These are phyloP conservation scores for Mellivora capensis DNA, from an alignment of 2,113 vertebrate species.

Conservation along the genomic window DNA sequence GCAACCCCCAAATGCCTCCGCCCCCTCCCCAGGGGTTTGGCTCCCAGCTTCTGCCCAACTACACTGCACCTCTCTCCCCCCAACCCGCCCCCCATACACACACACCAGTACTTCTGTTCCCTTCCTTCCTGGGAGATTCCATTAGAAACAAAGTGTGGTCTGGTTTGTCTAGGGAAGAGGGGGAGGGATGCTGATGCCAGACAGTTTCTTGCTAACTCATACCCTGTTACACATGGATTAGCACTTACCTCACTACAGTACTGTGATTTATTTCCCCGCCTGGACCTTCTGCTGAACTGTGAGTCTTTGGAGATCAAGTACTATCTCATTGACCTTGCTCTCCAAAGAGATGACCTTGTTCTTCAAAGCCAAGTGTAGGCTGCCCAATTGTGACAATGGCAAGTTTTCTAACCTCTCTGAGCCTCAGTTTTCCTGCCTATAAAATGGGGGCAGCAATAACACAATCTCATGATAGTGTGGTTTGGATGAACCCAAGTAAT, in stretches of 20 bases:
- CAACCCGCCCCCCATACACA: not conserved
- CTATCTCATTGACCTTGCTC: not conserved
- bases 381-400: not conserved
- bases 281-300: not conserved
- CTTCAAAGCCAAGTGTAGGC: not conserved
- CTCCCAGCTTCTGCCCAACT: not conserved
- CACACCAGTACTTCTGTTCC: not conserved
- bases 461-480: fast-evolving
- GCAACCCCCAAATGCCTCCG: not conserved
- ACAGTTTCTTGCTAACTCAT: not conserved
- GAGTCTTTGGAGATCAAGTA: not conserved
- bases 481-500: not conserved
- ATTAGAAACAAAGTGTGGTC: not conserved
- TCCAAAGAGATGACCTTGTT: not conserved
- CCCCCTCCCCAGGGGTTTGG: not conserved
- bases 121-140: not conserved
- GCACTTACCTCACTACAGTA: not conserved
- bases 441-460: not conserved
- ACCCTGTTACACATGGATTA: not conserved
- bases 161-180: not conserved
- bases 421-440: not conserved
- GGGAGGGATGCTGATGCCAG: not conserved
- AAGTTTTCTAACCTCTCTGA: not conserved
- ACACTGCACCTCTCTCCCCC: no score
- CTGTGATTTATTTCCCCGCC: not conserved